phyloP scores from a whole-genome alignment of 64 coral and sea anemone species.

The Platygyra sinensis region DNA sequence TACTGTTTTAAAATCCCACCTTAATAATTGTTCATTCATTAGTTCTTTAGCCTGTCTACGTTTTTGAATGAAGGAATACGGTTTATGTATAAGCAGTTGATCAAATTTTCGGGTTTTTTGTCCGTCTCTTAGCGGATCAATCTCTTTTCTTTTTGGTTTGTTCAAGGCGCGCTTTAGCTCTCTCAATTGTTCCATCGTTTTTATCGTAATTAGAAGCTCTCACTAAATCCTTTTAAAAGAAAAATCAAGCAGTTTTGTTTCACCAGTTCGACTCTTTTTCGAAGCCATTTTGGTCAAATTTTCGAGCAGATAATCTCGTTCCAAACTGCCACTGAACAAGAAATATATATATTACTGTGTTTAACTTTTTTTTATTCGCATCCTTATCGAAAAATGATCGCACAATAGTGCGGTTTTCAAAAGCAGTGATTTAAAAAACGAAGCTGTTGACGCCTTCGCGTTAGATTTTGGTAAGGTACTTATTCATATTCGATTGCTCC shows the following conservation, averaged over 20 bases:
- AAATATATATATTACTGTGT: background rate
- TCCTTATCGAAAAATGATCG: background rate
- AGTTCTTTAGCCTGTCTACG: background rate
- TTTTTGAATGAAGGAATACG: background rate
- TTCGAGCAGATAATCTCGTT: background rate
- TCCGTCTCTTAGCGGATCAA: background rate
- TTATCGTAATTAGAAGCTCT: constrained; percentile 5
- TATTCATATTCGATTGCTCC: background rate
- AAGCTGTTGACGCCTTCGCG: background rate
- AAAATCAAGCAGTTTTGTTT: background rate
- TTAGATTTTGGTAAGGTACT: background rate
- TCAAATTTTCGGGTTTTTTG: background rate
- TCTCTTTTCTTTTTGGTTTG: constrained; percentile 16
- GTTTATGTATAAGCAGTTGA: constrained; percentile 29
- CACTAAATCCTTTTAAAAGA: background rate
- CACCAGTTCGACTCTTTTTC: background rate
- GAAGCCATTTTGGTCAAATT: background rate
- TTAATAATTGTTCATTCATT: constrained; percentile 3
- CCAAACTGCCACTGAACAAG: background rate
- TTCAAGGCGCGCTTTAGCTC: constrained; percentile 4
- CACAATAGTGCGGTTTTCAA: background rate
- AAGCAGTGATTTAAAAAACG: background rate
- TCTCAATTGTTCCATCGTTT: constrained; percentile 8
- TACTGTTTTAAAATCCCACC: constrained; percentile 13
- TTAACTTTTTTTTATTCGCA: too few species aligned